These are phyloP conservation scores for Haliaeetus leucogaster DNA, from an alignment of 2,113 vertebrate genomes.

Conservation along the genomic window DNA sequence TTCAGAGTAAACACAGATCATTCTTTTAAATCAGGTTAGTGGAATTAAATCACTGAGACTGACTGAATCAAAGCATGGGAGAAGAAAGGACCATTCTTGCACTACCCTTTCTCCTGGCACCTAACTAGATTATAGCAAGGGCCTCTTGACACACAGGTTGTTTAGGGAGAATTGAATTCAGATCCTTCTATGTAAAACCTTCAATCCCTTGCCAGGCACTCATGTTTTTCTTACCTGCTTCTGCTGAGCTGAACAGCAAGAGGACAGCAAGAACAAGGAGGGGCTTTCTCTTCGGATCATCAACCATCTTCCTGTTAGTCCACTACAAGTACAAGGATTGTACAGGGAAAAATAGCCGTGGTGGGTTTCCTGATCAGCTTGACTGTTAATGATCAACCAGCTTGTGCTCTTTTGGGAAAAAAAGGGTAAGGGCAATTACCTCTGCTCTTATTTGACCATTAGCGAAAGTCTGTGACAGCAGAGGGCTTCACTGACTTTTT, in stretches of 20 bases:
- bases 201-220: neutral
- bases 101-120: neutral
- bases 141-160: neutral
- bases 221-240: slow-evolving; percentile 42
- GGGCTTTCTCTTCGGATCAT: neutral
- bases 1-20: neutral
- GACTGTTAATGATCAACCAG: slow-evolving; percentile 17
- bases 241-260: neutral
- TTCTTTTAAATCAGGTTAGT: neutral
- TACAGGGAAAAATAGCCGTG: neutral
- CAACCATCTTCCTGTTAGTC: neutral
- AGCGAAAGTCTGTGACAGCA: neutral
- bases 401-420: neutral
- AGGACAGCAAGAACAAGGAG: neutral
- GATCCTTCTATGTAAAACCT: neutral
- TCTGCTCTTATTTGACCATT: neutral
- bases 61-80: neutral
- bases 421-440: neutral
- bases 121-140: neutral
- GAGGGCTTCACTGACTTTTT: neutral
- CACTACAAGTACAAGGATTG: neutral
- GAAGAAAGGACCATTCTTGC: neutral
- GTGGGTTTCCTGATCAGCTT: neutral
- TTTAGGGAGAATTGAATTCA: neutral
- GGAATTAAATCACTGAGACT: neutral